Conservation (phyloP, 1,140 invertebrate species). For the Lutraria rhynchaena region DNA sequence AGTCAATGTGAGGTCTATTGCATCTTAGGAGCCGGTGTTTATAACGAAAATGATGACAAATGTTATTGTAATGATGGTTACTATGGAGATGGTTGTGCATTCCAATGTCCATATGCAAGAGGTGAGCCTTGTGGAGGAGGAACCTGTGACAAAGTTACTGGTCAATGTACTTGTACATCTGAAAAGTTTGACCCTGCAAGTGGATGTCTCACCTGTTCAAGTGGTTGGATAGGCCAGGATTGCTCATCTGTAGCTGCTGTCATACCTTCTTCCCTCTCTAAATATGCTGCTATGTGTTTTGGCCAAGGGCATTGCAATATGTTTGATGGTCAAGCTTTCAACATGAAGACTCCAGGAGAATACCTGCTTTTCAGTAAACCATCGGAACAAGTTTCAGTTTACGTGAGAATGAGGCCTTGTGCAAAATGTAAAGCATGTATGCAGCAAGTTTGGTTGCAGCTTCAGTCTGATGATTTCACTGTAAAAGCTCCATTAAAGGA, state of each 20-base stretch:
- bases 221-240: conserved; percentile 57
- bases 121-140: conserved; percentile 52
- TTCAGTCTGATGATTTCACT: conserved; percentile 32
- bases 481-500: conserved; percentile 29
- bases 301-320: conserved; percentile 59
- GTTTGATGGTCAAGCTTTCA: conserved; percentile 64
- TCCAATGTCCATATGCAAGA: conserved; percentile 46
- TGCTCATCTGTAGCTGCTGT: conserved; percentile 49
- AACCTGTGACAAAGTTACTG: conserved; percentile 42
- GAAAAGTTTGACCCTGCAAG: conserved; percentile 48
- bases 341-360: conserved; percentile 57
- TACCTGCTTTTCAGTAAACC: conserved; percentile 46
- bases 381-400: conserved; percentile 28
- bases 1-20: conserved; percentile 52
- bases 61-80: conserved; percentile 60
- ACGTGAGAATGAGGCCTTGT: conserved; percentile 46
- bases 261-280: conserved; percentile 9
- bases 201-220: conserved; percentile 51
- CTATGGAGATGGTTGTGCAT: conserved; percentile 59
- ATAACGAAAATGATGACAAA: conserved; percentile 17
- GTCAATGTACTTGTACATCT: conserved; percentile 57
- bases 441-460: conserved; percentile 50
- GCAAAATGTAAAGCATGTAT: conserved; percentile 44
- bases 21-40: conserved; percentile 52
- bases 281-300: conserved; percentile 55